Evolutionary conservation across 2,888 invertebrate species (phyloP).

Genomic region (Xestoiulus laeticollis): DNA sequence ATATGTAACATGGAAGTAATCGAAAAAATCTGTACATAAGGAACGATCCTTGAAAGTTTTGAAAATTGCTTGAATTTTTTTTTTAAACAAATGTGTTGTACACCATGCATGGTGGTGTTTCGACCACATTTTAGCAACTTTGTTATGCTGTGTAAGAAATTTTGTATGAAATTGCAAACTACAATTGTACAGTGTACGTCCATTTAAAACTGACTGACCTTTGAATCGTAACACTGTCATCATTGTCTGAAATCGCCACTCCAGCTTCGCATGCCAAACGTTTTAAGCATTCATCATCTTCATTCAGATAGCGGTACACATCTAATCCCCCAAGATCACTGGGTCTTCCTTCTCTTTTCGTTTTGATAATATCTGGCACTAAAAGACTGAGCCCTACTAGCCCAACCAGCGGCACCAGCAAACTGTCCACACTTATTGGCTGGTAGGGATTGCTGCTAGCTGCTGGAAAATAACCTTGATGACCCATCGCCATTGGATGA

Average conservation of each 20-base stretch:
- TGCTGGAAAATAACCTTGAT: constrained; percentile 20
- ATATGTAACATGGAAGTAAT: too few relatives aligned
- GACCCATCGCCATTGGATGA: not conserved
- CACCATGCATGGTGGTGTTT: too few relatives aligned
- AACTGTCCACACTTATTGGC: constrained; percentile 50
- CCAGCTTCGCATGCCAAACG: constrained; percentile 51
- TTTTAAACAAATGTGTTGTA: not conserved
- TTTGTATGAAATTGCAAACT: not conserved
- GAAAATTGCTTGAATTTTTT: too few relatives aligned
- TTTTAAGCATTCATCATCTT: constrained; percentile 47
- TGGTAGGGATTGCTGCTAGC: constrained; percentile 49
- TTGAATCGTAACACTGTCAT: constrained; percentile 47
- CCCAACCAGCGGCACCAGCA: constrained; percentile 51
- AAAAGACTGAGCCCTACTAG: constrained; percentile 52
- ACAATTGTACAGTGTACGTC: not conserved
- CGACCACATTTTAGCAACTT: too few relatives aligned
- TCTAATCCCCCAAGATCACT: constrained; percentile 51
- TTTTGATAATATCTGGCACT: constrained; percentile 48
- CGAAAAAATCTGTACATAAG: too few relatives aligned
- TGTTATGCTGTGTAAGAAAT: not conserved
- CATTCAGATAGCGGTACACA: constrained; percentile 16
- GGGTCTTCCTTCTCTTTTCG: constrained; percentile 51
- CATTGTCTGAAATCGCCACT: constrained; percentile 46
- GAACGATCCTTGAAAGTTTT: too few relatives aligned
- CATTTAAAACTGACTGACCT: not conserved